These are phyloP conservation scores for Magallana angulata DNA, from an alignment of 1,140 invertebrate genomes.

Conservation along the genomic window DNA sequence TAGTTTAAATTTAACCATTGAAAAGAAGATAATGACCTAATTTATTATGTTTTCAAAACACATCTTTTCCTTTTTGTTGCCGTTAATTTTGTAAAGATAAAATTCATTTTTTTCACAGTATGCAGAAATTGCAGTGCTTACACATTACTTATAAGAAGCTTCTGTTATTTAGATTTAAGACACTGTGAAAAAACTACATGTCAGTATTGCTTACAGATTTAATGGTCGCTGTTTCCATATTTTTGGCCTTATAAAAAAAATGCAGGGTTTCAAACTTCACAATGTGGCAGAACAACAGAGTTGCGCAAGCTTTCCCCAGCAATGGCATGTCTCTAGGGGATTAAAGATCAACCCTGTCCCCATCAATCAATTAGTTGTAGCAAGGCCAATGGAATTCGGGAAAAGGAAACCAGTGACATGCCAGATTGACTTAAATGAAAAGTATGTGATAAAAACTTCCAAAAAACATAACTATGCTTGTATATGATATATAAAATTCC, in stretches of 20 bases:
- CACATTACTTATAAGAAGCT: slow-evolving; percentile 49
- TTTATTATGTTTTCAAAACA: no score
- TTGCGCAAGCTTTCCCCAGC: slow-evolving; percentile 56
- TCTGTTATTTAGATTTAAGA: no score
- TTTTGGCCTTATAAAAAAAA: no score
- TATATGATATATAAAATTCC: slow-evolving; percentile 42
- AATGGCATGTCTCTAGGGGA: slow-evolving; percentile 58
- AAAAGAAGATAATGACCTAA: no score
- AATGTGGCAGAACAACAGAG: no score
- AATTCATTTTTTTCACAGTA: no score
- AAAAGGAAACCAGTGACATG: slow-evolving; percentile 57
- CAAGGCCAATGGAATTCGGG: slow-evolving; percentile 52
- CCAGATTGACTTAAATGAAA: slow-evolving; percentile 46
- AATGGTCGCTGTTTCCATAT: no score
- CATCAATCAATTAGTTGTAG: slow-evolving; percentile 58
- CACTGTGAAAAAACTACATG: no score
- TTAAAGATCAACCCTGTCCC: slow-evolving; percentile 52
- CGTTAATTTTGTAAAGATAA: no score
- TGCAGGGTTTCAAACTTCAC: no score
- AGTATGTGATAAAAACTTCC: slow-evolving; percentile 12
- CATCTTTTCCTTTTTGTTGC: slow-evolving; percentile 55
- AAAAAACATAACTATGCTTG: slow-evolving; percentile 8
- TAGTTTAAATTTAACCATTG: slow-evolving; percentile 23
- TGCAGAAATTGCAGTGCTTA: slow-evolving; percentile 54
- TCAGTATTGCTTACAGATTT: no score